A percentile compares a stretch with the other conserved stretches of the same genome.
Evolutionary conservation across 2,113 vertebrate genomes (phyloP).

Genomic region (Struthio camelus): DNA sequence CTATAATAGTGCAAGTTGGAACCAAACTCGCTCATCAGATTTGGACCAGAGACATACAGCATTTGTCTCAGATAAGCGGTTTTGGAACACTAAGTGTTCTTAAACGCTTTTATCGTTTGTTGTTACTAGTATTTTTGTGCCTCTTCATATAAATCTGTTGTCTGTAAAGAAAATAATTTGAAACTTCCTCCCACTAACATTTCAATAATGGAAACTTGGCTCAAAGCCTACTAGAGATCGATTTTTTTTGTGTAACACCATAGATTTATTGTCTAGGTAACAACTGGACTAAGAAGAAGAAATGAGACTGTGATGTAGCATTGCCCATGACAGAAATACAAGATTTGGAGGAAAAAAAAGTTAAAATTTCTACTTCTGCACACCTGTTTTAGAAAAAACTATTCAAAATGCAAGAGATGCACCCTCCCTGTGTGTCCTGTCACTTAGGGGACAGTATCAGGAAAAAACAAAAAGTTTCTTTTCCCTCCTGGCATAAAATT

Average conservation of each 20-base stretch:
- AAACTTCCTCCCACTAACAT: neutral
- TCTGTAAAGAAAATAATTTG: neutral
- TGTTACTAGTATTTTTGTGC: neutral
- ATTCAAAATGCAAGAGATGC: fast-evolving
- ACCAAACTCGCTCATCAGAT: neutral
- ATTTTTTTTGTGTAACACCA: neutral
- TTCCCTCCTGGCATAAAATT: neutral
- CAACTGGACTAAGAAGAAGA: neutral
- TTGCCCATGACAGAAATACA: neutral
- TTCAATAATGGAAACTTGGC: neutral
- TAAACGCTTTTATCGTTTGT: neutral
- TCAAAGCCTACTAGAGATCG: neutral
- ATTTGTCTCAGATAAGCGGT: neutral
- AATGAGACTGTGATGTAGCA: neutral
- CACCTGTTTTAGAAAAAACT: neutral
- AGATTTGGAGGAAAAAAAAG: neutral
- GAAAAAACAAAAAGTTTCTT: neutral
- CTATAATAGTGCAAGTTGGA: neutral
- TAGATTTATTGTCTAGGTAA: neutral
- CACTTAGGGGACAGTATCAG: neutral
- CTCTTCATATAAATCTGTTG: neutral
- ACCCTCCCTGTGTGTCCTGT: neutral
- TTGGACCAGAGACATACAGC: neutral
- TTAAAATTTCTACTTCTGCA: fast-evolving
- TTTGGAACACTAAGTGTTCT: neutral